Base-by-base conservation (phyloP, 2,888 invertebrate species). In the Orthosia incerta region DNA sequence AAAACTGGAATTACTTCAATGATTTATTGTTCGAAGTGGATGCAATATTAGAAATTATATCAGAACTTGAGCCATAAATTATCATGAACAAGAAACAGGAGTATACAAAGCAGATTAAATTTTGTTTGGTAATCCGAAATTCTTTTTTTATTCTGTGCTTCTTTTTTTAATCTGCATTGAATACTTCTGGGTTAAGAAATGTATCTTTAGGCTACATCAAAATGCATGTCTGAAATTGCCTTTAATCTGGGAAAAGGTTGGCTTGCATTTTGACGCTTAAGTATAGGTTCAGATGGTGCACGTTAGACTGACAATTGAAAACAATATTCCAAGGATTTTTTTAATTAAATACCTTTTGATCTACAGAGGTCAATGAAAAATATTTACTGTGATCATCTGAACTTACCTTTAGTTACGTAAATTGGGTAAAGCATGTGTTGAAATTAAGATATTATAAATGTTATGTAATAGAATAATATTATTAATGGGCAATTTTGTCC, bases 21-120 rank as follows among this genome's bases (percentile, higher is more conserved):
- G 45, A 79, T 72, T 71, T 48, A 80, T 18, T 57, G 61, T 57
- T 39, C 4, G 16, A 39, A 51, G 46, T 61, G 18, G 11, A 61
- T 74, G 23, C n/a, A 50, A 60, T 55, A 50, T 15, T 45, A 45
- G 31, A 67, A 70, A 66, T 61, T 39, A 23, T 66, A 62, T 61
- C 59, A 78, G 63, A 84, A 84, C 71, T 84, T 86, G 69, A 56
- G 64, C 50, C 84, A 76, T 80, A 72, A 72, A 71, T 80, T 65
- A 13, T 66, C 18, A 61, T 76, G 2, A 73, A 60, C 11, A 18
- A n/a, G 61, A 69, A 20, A 64, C 48, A 50, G 51, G 18, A 68
- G 73, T 69, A 62, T 56, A 69, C 20, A 63, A 65, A 61, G 26
- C 23, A 50, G 18, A 31, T 31, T 31, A 48, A 7, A 13, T 20